Base-by-base conservation (phyloP, 2,888 invertebrate genomes). In the Tuberolachnus salignus region DNA sequence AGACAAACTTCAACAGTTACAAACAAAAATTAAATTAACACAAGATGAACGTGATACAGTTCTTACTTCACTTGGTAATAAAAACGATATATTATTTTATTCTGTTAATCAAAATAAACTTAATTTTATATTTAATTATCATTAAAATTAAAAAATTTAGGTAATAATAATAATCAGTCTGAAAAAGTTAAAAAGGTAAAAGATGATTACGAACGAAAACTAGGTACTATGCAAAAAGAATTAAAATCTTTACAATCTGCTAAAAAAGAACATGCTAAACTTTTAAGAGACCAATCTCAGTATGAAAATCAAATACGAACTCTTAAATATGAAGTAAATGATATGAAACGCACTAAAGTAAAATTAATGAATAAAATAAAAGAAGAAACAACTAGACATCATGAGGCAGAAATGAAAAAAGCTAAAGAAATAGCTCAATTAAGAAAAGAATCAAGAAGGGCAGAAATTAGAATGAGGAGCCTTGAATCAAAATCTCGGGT, bases 31-130 rank as follows among this genome's bases (percentile, higher is more conserved):
- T 82, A 90, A 90, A 83, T 92, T 92, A 82, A 97, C 97, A 0
- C 94, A 95, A 85, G 92, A 92, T 67, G 98, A 98, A 86, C 88
- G 95, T 64, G 97, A 98, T 85, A 94, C 94, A 85, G 93, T 97
- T 3, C 87, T 97, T 55, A 89, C 92, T 0, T 89, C 89, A 0
- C 85, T 83, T 70, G 83, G 84, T 87, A 80, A 84, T 85, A 85
- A 72, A 14, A 49, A 59, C 2, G 34, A 21, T 34, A 34, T 34
- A 34, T 34, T 34, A 34, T 53, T 46, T 23, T 71, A 81, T 84
- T 84, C 3, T 86, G 19, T 64, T 66, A 66, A 80, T 53, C 14
- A 46, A 63, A 73, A 42, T 73, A 4, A 85, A 85, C 82, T 85
- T 86, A 44, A 44, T 21, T 14, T 44, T 9, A 83, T 57, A 55